Evolutionary conservation across 2,888 invertebrate genomes (phyloP).

Genomic region (Tenodera sinensis): DNA sequence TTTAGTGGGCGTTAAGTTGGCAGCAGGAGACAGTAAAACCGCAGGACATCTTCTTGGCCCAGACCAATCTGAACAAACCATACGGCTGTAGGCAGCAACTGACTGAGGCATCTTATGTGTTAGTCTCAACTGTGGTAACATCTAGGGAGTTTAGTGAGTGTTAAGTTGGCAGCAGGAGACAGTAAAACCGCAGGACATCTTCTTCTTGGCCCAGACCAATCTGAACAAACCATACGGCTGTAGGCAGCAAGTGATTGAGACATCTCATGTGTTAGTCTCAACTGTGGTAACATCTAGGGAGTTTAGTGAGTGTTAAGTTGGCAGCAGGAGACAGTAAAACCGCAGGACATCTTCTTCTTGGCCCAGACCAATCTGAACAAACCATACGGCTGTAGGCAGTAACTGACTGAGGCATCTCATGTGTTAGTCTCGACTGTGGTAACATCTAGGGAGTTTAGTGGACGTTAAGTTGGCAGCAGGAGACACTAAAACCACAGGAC

Average conservation of each 20-base stretch:
- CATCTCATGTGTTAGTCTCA: conserved; percentile 4
- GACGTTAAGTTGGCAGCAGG: neutral
- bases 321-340: too few relatives aligned
- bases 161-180: too few relatives aligned
- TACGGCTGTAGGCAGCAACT: conserved; percentile 4
- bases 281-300: neutral
- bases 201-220: neutral
- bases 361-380: neutral
- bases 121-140: neutral
- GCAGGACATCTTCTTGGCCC: neutral
- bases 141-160: too few relatives aligned
- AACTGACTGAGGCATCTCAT: conserved; percentile 14
- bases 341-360: too few relatives aligned
- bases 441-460: neutral
- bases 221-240: neutral
- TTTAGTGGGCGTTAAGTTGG: neutral
- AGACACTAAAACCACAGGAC: neutral
- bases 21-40: neutral
- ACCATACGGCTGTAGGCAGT: neutral
- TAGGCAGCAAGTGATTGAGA: conserved; percentile 3
- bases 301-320: too few relatives aligned
- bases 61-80: neutral
- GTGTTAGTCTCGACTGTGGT: conserved; percentile 1
- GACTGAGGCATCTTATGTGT: conserved; percentile 5
- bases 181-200: too few relatives aligned